phyloP scores from a whole-genome alignment of 2,113 vertebrate genomes.

The Zosterops borbonicus region DNA sequence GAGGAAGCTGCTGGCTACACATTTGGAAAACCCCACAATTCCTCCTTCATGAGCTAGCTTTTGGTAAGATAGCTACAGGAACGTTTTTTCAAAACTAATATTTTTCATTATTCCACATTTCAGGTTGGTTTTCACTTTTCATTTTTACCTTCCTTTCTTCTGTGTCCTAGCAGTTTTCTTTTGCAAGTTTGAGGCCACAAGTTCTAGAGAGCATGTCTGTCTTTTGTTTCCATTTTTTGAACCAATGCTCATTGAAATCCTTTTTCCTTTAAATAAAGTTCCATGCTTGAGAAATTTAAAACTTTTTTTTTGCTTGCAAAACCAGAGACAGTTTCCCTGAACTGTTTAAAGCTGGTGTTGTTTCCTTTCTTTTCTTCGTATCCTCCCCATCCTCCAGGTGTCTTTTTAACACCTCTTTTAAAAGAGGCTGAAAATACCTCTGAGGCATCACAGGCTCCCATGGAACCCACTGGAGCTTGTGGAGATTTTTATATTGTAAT shows the following conservation, averaged over 20 bases:
- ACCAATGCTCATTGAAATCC: not conserved
- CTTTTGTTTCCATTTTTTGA: not conserved
- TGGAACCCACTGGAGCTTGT: not conserved
- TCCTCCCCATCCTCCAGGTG: not conserved
- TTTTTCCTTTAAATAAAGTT: not conserved
- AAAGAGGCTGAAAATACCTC: not conserved
- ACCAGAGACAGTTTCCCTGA: not conserved
- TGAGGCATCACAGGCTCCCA: rapidly evolving
- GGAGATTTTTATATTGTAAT: not conserved
- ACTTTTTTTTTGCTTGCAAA: not conserved
- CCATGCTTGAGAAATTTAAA: not conserved
- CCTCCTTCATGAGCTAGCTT: not conserved
- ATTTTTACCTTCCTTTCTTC: not conserved
- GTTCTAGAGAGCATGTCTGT: not conserved
- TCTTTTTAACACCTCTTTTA: not conserved
- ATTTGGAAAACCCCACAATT: not conserved
- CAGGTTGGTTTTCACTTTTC: not conserved
- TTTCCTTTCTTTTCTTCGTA: not conserved
- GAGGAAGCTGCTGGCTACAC: not conserved
- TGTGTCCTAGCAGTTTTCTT: not conserved
- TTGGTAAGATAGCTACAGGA: not conserved
- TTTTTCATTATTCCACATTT: not conserved
- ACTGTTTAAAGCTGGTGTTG: not conserved
- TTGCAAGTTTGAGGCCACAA: not conserved
- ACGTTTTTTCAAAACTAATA: not conserved